Percentiles rank a stretch among this genome's conserved stretches.
These are phyloP conservation scores for Lumbricus terrestris DNA, from an alignment of 2,888 invertebrate genomes.

Conservation along the genomic window DNA sequence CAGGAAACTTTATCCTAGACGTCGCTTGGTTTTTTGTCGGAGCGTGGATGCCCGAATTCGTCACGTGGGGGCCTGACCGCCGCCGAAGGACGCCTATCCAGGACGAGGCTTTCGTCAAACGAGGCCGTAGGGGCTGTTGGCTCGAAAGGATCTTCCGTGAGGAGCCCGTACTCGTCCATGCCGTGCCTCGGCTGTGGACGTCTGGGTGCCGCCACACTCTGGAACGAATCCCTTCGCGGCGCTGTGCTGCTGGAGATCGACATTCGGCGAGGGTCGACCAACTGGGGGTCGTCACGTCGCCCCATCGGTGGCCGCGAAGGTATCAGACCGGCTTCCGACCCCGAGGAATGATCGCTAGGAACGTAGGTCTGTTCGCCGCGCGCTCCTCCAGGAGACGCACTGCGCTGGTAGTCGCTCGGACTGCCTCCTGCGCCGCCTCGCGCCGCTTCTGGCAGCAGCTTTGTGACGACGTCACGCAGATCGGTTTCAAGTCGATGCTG, in stretches of 20 bases:
- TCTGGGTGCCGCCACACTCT: not conserved
- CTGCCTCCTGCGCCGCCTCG: not conserved
- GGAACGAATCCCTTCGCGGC: not conserved
- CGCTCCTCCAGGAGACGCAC: not conserved
- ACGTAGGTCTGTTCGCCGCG: not conserved
- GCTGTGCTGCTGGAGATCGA: not conserved
- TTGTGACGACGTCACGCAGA: not conserved
- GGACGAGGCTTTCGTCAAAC: not conserved
- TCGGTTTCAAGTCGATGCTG: not conserved
- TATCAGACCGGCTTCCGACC: not conserved
- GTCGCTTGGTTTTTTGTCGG: not conserved
- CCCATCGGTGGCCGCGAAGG: not conserved
- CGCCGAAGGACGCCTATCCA: not conserved
- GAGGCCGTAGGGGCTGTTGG: not conserved
- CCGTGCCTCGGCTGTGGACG: not conserved
- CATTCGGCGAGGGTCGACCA: not conserved
- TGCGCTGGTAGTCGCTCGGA: not conserved
- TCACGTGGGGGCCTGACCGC: not conserved
- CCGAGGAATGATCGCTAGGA: not conserved
- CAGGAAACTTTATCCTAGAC: not conserved
- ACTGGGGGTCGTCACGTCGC: not conserved
- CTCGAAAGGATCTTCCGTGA: slow-evolving; percentile 14
- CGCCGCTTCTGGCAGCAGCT: not conserved
- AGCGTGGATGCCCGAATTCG: not conserved
- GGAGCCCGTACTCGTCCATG: not conserved